Percentiles rank a stretch among this genome's conserved stretches.
phyloP scores from a whole-genome alignment of 2,113 vertebrate genomes.

The Daboia siamensis region DNA sequence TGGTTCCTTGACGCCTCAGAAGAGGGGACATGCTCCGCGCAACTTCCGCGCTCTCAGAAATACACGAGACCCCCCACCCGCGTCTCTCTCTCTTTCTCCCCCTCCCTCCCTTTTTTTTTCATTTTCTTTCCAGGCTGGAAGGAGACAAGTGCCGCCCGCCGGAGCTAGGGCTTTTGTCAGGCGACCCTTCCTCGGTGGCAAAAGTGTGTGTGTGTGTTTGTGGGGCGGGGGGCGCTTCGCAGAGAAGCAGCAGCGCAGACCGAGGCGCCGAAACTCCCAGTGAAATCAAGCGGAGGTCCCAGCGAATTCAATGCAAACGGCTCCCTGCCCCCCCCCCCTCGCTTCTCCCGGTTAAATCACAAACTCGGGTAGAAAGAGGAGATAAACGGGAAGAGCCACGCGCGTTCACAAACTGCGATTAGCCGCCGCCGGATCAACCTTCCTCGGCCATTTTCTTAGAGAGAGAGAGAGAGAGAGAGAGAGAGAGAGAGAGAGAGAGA shows the following conservation, averaged over 20 bases:
- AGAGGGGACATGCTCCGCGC: not conserved
- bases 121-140: not conserved
- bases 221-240: not conserved
- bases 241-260: not conserved
- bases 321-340: too few species aligned
- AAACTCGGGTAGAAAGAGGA: not conserved
- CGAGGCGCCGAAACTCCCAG: not conserved
- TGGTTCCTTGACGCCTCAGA: not conserved
- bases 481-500: not conserved
- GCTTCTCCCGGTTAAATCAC: not conserved
- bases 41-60: not conserved
- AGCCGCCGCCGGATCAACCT: too few species aligned
- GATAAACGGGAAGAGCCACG: too few species aligned
- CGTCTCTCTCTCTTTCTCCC: too few species aligned
- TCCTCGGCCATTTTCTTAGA: not conserved
- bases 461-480: not conserved
- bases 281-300: not conserved
- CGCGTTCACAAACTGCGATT: not conserved
- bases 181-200: too few species aligned
- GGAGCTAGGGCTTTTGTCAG: not conserved
- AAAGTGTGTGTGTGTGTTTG: not conserved
- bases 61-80: too few species aligned
- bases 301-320: not conserved
- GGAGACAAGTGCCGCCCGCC: not conserved
- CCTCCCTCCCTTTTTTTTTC: rapidly evolving